phyloP scores from a whole-genome alignment of 2,888 invertebrate species.

The Ormyrus labotus region DNA sequence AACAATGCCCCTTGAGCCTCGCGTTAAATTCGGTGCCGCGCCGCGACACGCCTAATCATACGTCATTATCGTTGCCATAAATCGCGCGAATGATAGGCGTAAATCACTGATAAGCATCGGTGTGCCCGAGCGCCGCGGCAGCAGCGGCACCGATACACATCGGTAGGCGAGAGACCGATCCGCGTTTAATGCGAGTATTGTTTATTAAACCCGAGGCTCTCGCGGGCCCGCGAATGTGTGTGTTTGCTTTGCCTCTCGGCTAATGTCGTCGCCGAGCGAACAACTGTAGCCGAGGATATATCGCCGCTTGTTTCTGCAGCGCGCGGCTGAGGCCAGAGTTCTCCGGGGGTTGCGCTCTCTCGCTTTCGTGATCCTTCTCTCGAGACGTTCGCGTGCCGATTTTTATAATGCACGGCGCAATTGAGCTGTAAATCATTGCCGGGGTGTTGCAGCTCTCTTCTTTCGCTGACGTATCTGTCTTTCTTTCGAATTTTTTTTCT shows the following conservation, averaged over 20 bases:
- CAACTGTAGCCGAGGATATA: no score
- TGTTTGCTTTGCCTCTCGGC: slow-evolving; percentile 45
- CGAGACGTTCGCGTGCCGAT: no score
- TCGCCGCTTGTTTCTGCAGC: no score
- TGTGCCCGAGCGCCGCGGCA: background rate
- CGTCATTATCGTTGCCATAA: slow-evolving; percentile 52
- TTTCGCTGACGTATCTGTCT: no score
- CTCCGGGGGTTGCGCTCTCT: background rate
- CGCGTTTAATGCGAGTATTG: slow-evolving; percentile 26
- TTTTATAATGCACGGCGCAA: no score
- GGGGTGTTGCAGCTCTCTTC: no score
- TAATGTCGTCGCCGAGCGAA: slow-evolving; percentile 36
- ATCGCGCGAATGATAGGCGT: slow-evolving; percentile 46
- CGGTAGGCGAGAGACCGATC: background rate
- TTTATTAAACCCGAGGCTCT: slow-evolving; percentile 37
- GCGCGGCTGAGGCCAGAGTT: no score
- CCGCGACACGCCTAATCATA: slow-evolving; percentile 46
- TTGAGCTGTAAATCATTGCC: no score
- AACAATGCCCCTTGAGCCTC: background rate
- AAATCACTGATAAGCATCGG: slow-evolving; percentile 52
- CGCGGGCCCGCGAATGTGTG: background rate
- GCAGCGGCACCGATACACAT: slow-evolving; percentile 20
- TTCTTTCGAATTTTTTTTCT: no score
- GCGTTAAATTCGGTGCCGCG: slow-evolving; percentile 33
- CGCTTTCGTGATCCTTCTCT: background rate